Base-by-base conservation (phyloP, 1,140 invertebrate genomes). In the Zaprionus ornatus region DNA sequence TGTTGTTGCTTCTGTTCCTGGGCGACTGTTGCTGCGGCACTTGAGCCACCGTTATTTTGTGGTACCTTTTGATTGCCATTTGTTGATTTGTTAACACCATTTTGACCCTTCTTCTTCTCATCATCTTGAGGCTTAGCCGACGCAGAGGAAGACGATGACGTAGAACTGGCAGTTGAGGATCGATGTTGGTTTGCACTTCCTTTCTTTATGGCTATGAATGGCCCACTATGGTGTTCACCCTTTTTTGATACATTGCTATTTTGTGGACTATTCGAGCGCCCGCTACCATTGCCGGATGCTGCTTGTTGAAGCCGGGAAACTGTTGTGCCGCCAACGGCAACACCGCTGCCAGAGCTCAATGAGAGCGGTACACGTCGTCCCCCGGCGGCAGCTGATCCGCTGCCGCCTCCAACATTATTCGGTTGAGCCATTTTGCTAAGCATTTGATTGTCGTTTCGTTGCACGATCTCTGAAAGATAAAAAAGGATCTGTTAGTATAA, bases 401-500 rank as follows among this genome's bases (percentile, higher is more conserved):
- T 29, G 21, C 75, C 76, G 2, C 61, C 68, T n/a, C 61, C 82
- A 5, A 52, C 32, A 75, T 70, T 80, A 40, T 79, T 88, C 15
- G 67, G 75, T 63, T 92, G 91, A n/a, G 79, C 77, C 73, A 91
- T 83, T 71, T 91, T 91, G 61, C 88, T 86, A 55, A 91, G 65
- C 91, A 91, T 90, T 75, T 23, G 52, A 9, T 52, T 23, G 25
- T 73, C 59, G 64, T 73, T 17, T 45, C 40, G 78, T 80, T 54
- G 27, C 60, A 84, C 74, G 74, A 71, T 75, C 71, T 88, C 74
- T 88, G 69, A 13, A 88, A 80, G 40, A 63, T 25, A 27, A 48
- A 32, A 29, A 40, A 56, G n/a, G 1, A 59, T 7, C 15, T 19
- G 48, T 66, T 12, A 45, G 9, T 21, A 50, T 66, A 57, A 56